Evolutionary conservation across 2,113 vertebrate species (phyloP).

Genomic region (Leptobrachium leishanense): DNA sequence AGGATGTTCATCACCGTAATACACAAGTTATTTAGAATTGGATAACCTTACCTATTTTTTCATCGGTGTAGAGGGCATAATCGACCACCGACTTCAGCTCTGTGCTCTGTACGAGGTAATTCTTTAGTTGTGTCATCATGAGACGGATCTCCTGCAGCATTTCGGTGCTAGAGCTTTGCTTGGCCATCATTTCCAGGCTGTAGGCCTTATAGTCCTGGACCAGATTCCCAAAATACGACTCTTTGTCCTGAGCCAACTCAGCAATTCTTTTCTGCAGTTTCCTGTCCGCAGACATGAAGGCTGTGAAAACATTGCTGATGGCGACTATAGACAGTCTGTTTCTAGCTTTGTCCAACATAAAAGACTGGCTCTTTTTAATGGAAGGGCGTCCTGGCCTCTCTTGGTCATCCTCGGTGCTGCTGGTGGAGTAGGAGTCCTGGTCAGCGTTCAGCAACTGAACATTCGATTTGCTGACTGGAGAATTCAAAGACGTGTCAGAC

Average conservation of each 20-base stretch:
- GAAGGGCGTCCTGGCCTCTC: slow-evolving; percentile 60
- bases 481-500: slow-evolving; percentile 74
- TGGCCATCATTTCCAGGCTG: slow-evolving; percentile 89
- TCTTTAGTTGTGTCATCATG: slow-evolving; percentile 98
- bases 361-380: slow-evolving; percentile 73
- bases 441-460: slow-evolving; percentile 57
- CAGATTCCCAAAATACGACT: slow-evolving; percentile 89
- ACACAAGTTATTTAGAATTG: too few relatives aligned
- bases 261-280: slow-evolving; percentile 89
- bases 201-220: slow-evolving; percentile 88
- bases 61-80: slow-evolving; percentile 66
- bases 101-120: slow-evolving; percentile 90
- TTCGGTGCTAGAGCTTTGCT: slow-evolving; percentile 87
- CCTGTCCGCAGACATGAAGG: slow-evolving; percentile 82
- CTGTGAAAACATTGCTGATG: slow-evolving; percentile 77
- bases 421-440: slow-evolving; percentile 86
- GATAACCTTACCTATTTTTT: slow-evolving; percentile 73
- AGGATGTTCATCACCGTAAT: too few relatives aligned
- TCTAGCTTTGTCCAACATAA: slow-evolving; percentile 84
- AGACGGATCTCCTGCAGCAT: slow-evolving; percentile 95
- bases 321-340: slow-evolving; percentile 81
- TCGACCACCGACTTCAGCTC: slow-evolving; percentile 85
- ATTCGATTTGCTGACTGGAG: slow-evolving; percentile 61
- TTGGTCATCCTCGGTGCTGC: slow-evolving; percentile 89
- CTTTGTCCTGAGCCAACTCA: slow-evolving; percentile 85